These are phyloP conservation scores for Apogon talboti DNA, from an alignment of 2,797 vertebrate genomes.

Conservation along the genomic window DNA sequence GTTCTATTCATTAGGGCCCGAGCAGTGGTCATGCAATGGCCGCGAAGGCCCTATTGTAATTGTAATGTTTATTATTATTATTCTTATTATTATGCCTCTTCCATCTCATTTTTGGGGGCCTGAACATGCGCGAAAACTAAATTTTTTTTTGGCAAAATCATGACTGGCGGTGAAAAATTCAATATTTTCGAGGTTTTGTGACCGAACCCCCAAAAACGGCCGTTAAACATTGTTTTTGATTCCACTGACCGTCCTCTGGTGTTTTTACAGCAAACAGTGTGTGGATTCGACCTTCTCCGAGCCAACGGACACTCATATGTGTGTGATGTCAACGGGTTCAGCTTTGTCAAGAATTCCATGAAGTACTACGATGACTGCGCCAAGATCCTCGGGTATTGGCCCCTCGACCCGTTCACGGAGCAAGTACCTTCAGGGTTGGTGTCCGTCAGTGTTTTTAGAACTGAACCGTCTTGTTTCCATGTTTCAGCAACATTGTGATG, in stretches of 20 bases:
- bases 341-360: slow-evolving; percentile 99
- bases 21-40: too few relatives aligned
- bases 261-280: slow-evolving; percentile 93
- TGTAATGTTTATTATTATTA: too few relatives aligned
- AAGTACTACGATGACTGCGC: slow-evolving; percentile 99
- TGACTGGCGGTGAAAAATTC: too few relatives aligned
- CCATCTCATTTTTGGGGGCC: too few relatives aligned
- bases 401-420: neutral
- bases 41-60: too few relatives aligned
- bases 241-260: slow-evolving; percentile 2
- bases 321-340: slow-evolving; percentile 98
- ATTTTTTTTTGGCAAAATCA: too few relatives aligned
- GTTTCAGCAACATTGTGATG: slow-evolving; percentile 95
- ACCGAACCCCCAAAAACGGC: too few relatives aligned
- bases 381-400: slow-evolving; percentile 94
- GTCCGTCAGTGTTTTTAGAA: neutral
- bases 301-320: slow-evolving; percentile 98
- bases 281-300: slow-evolving; percentile 96
- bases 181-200: too few relatives aligned
- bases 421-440: neutral
- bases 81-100: too few relatives aligned
- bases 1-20: too few relatives aligned
- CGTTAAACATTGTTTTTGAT: too few relatives aligned
- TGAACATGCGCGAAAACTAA: too few relatives aligned
- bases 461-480: neutral